phyloP scores from a whole-genome alignment of 2,113 vertebrate genomes.

The Scomber colias region DNA sequence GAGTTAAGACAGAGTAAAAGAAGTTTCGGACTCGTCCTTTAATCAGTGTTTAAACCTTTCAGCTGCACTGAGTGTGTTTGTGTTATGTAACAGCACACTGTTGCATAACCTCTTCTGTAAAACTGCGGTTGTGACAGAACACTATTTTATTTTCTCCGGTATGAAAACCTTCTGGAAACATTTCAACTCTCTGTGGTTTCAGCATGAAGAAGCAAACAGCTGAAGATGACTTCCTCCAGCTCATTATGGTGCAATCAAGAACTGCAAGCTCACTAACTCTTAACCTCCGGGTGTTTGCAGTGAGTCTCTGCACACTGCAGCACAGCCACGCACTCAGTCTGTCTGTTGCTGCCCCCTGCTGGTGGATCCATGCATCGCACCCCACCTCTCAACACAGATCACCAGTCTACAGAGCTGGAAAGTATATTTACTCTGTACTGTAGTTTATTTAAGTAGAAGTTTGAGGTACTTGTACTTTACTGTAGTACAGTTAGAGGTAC shows the following conservation, averaged over 20 bases:
- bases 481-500: too few relatives aligned
- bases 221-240: not conserved
- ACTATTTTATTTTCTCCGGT: not conserved
- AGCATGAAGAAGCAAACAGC: not conserved
- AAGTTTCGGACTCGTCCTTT: not conserved
- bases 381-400: too few relatives aligned
- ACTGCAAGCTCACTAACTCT: not conserved
- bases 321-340: not conserved
- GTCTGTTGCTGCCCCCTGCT: conserved; percentile 45
- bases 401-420: too few relatives aligned
- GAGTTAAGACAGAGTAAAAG: too few relatives aligned
- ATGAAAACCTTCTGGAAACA: not conserved
- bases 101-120: conserved; percentile 1
- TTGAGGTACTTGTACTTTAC: too few relatives aligned
- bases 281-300: too few relatives aligned
- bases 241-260: not conserved
- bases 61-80: too few relatives aligned
- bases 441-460: too few relatives aligned
- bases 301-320: too few relatives aligned
- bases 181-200: not conserved
- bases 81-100: not conserved
- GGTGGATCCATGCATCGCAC: not conserved
- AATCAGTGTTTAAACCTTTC: not conserved
- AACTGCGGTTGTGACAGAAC: not conserved
- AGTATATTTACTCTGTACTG: too few relatives aligned